Percentiles rank a stretch among this genome's conserved stretches.
Evolutionary conservation across 2,113 vertebrate species (phyloP).

Genomic region (Nanorana parkeri): DNA sequence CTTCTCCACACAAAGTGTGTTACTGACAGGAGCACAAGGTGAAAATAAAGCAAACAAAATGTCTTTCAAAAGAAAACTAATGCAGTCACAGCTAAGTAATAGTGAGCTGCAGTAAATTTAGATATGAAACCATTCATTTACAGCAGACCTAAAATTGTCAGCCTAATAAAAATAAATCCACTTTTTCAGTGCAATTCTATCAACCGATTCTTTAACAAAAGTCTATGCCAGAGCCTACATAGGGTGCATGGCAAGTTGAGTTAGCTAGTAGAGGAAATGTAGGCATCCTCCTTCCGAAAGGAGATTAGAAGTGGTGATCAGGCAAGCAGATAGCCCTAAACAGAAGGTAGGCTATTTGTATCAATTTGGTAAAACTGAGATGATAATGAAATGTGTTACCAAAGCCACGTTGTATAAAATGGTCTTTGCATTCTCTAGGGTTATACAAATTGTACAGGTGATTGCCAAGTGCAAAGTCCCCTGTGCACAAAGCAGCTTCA

Average conservation of each 20-base stretch:
- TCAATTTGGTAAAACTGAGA: conserved; percentile 78
- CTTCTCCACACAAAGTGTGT: too few species aligned
- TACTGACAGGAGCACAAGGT: not conserved
- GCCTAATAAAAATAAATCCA: conserved; percentile 83
- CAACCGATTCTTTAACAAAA: conserved; percentile 82
- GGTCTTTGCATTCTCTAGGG: conserved; percentile 3
- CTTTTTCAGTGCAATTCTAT: conserved; percentile 68
- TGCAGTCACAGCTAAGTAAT: too few species aligned
- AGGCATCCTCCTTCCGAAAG: conserved; percentile 70
- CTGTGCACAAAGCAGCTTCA: not conserved
- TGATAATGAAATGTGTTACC: conserved; percentile 77
- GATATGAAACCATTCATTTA: too few species aligned
- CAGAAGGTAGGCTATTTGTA: conserved; percentile 83
- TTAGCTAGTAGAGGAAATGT: conserved; percentile 74
- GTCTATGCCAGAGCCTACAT: conserved; percentile 76
- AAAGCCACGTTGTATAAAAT: conserved; percentile 55
- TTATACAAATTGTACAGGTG: conserved; percentile 3
- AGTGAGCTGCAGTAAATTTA: too few species aligned
- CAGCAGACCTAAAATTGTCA: conserved; percentile 59
- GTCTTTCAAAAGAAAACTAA: not conserved
- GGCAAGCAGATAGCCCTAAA: conserved; percentile 75
- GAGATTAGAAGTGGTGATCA: conserved; percentile 75
- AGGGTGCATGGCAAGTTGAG: conserved; percentile 81
- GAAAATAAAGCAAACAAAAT: not conserved
- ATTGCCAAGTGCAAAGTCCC: not conserved